Evolutionary conservation across 2,888 invertebrate species (phyloP), one percentile per base, ranked within the genome.

Genomic region (Acanthosepion lycidas): DNA sequence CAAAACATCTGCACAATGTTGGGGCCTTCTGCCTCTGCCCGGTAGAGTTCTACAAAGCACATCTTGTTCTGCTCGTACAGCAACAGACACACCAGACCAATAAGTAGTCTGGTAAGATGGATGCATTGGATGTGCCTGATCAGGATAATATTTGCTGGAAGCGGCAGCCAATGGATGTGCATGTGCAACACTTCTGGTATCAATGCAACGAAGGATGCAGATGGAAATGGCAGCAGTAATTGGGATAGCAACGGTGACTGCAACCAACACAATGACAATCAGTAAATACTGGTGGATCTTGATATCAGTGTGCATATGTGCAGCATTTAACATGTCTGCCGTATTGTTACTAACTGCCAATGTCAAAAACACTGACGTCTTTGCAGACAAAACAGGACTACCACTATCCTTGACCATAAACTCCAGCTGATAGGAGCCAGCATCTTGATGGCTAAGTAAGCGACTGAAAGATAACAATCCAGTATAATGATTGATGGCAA

Each of bases 401-500:
- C 92, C 92, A 92, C 92, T 48, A 49, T 92, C 92, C 51, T 92
- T 92, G 51, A 92, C 92, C 48, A 51, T 49, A 48, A 92, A 33
- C 48, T 92, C 26, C 92, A 92, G 23, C 6, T 92, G 48, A 92
- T 92, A 92, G 49, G 51, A 92, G 51, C 92, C 92, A 92, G 92
- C 92, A 92, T 92, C 92, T 49, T 49, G 23, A 49, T 92, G 48
- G 92, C 28, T 26, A 92, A 92, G 26, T 28, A 51, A 20, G 48
- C 92, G 92, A 92, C 33, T 26, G 51, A 92, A 92, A 48, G 92
- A 92, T 26, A 98, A 97, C 59, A 97, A 97, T 6, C 98, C 98
- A 33, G 96, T 96, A 9, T 96, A 95, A 6, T 96, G 95, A 94
- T 98, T 97, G 94, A 98, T 97, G 94, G 96, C 96, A 96, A 98